A percentile compares a stretch with the other conserved stretches of the same genome.
phyloP scores from a whole-genome alignment of 1,140 invertebrate species.

The Zaprionus camerounensis region DNA sequence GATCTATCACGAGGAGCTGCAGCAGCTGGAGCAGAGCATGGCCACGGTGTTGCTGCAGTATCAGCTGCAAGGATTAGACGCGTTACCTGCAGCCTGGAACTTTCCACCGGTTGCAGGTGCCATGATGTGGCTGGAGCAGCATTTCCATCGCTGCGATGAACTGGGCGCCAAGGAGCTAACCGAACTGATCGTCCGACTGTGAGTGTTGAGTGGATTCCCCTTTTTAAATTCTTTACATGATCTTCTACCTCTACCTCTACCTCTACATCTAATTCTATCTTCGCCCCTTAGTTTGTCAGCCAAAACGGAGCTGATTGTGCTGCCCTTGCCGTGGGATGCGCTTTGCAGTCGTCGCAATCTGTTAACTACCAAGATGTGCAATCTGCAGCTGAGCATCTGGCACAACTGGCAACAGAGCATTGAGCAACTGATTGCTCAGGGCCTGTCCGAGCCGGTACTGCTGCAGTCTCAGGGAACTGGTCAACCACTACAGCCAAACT shows the following conservation, averaged over 20 bases:
- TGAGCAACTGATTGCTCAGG: constrained; percentile 60
- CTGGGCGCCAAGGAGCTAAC: constrained; percentile 62
- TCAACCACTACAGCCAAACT: constrained; percentile 58
- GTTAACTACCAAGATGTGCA: constrained; percentile 74
- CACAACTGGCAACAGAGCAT: constrained; percentile 70
- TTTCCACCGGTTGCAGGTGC: constrained; percentile 89
- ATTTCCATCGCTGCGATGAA: constrained; percentile 66
- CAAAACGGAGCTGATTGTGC: constrained; percentile 38
- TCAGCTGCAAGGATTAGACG: constrained; percentile 60
- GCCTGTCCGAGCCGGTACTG: constrained; percentile 61
- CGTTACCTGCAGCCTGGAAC: constrained; percentile 86
- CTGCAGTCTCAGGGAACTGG: constrained; percentile 23
- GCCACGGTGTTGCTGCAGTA: constrained; percentile 54
- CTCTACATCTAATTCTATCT: background rate
- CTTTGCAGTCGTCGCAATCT: constrained; percentile 67
- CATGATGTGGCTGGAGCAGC: constrained; percentile 88
- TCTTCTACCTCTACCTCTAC: background rate
- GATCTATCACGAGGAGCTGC: constrained; percentile 65
- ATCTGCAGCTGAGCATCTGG: constrained; percentile 79
- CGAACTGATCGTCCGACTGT: constrained; percentile 60
- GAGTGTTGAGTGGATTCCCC: constrained; percentile 7
- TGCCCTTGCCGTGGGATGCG: constrained; percentile 50
- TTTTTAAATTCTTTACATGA: too few relatives aligned
- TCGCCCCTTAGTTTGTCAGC: constrained; percentile 28
- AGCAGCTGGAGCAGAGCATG: constrained; percentile 67